Conservation (phyloP, 2,888 invertebrate species). For the Diogma glabrata region DNA sequence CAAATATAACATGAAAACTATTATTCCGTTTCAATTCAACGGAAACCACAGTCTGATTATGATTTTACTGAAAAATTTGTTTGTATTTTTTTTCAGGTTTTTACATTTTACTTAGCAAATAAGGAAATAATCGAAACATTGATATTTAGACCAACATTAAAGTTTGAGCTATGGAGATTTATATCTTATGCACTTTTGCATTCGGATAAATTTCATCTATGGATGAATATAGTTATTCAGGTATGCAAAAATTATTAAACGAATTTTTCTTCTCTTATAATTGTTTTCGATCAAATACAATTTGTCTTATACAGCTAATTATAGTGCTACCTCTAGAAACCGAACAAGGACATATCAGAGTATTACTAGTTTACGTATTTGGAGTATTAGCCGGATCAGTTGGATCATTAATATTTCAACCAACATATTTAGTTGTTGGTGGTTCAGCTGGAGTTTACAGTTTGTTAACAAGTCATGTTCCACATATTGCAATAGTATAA, state of each 20-base stretch:
- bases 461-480: constrained; percentile 72
- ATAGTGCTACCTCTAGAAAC: constrained; percentile 47
- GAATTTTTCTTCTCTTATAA: too few species aligned
- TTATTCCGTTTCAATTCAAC: too few species aligned
- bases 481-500: constrained; percentile 63
- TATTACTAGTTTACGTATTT: constrained; percentile 56
- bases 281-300: too few species aligned
- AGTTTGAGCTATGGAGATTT: constrained; percentile 59
- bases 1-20: too few species aligned
- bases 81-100: constrained; percentile 3
- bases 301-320: constrained; percentile 24
- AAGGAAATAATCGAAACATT: background rate
- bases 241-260: constrained; percentile 28
- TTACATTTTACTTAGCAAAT: background rate
- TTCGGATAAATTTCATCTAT: constrained; percentile 61
- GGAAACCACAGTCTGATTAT: too few species aligned
- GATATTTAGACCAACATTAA: constrained; percentile 13
- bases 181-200: constrained; percentile 70
- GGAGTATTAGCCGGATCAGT: constrained; percentile 68
- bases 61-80: too few species aligned
- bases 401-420: constrained; percentile 63
- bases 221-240: constrained; percentile 64
- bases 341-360: constrained; percentile 64
- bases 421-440: constrained; percentile 66
- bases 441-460: constrained; percentile 88